Evolutionary conservation across 2,113 vertebrate genomes (phyloP).

Genomic region (Eira barbara): DNA sequence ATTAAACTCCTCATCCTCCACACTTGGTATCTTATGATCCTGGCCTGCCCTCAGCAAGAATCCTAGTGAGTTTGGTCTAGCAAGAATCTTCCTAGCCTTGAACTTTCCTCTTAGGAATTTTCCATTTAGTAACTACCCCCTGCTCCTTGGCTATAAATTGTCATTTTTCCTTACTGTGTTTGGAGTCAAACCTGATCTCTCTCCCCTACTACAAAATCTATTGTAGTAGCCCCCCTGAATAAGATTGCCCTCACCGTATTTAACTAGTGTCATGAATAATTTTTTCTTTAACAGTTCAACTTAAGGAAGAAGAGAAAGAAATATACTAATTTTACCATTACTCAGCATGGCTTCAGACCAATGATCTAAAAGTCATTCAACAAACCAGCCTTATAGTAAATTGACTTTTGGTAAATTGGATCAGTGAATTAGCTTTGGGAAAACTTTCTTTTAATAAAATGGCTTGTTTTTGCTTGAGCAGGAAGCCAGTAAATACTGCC

Average conservation of each 20-base stretch:
- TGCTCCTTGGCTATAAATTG: background rate
- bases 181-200: background rate
- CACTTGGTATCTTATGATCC: background rate
- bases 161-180: background rate
- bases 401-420: background rate
- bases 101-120: background rate
- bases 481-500: background rate
- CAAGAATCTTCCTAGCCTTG: background rate
- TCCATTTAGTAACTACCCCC: background rate
- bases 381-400: background rate
- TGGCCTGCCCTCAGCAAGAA: background rate
- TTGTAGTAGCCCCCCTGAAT: background rate
- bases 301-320: background rate
- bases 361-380: conserved; percentile 5
- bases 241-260: background rate
- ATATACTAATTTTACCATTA: background rate
- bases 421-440: background rate
- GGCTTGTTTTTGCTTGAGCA: background rate
- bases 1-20: background rate
- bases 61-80: background rate
- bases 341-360: background rate
- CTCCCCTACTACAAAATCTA: background rate
- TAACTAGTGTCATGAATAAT: background rate
- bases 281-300: background rate
- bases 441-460: background rate